Conservation (phyloP, 2,113 vertebrate genomes). For the Pollimyrus isidori region DNA sequence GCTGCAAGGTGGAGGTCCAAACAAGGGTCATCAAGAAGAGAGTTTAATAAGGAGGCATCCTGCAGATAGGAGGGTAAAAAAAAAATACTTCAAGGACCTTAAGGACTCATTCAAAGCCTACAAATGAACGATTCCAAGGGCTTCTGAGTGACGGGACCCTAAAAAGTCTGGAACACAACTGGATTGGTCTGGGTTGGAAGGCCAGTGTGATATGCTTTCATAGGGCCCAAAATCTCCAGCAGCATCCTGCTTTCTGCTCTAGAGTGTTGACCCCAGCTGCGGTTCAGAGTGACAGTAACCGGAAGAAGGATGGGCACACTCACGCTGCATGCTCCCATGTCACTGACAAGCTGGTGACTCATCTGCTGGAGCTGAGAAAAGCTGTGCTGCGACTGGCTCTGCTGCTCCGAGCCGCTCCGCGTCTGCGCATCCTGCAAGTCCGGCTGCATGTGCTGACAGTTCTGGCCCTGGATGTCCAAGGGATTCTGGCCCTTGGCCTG, state of each 20-base stretch:
- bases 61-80: background rate
- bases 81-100: background rate
- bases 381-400: conserved; percentile 32
- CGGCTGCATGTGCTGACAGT: conserved; percentile 32
- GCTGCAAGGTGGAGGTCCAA: conserved; percentile 55
- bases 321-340: conserved; percentile 56
- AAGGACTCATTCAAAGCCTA: background rate
- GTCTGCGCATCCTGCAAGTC: conserved; percentile 30
- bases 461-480: conserved; percentile 24
- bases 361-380: conserved; percentile 50
- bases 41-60: conserved; percentile 58
- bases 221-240: background rate
- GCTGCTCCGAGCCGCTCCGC: background rate
- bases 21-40: conserved; percentile 62
- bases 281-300: background rate
- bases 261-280: background rate
- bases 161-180: background rate
- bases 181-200: background rate
- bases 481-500: conserved; percentile 24
- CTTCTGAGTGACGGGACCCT: background rate
- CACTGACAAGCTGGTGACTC: conserved; percentile 47
- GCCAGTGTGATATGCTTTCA: too few species aligned
- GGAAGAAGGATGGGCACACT: conserved; percentile 15
- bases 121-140: background rate
- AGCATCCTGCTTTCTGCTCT: background rate